phyloP scores from a whole-genome alignment of 2,797 vertebrate genomes.

The Buphagus erythrorhynchus region DNA sequence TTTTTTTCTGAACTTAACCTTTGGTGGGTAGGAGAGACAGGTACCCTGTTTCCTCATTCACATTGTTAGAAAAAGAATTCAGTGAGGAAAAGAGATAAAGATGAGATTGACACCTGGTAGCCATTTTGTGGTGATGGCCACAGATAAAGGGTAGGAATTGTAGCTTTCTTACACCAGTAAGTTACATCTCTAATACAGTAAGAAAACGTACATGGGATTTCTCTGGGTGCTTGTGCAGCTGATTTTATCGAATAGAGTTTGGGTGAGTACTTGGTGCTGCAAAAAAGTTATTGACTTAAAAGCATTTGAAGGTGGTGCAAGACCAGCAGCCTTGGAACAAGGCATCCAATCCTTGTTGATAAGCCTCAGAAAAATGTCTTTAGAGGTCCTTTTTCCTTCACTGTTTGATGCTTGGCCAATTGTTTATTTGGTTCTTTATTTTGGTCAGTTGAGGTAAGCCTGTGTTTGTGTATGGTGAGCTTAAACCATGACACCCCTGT shows the following conservation, averaged over 20 bases:
- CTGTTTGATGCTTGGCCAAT: neutral
- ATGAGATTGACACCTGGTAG: neutral
- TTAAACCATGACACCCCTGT: neutral
- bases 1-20: neutral
- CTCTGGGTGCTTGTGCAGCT: neutral
- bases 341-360: accelerated
- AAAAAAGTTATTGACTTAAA: neutral
- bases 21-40: neutral
- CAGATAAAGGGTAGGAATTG: neutral
- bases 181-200: neutral
- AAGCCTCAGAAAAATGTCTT: neutral
- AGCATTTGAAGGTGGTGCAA: neutral
- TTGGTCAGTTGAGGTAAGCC: neutral
- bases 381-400: neutral
- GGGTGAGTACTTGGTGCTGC: neutral
- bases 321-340: neutral
- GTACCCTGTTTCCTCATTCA: neutral
- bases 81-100: neutral
- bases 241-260: neutral
- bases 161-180: neutral
- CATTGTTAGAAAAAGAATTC: neutral
- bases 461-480: neutral
- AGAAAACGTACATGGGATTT: neutral
- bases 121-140: neutral
- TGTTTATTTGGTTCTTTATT: neutral